Evolutionary conservation across 2,888 invertebrate species (phyloP).

Genomic region (Stenodera caucasica): DNA sequence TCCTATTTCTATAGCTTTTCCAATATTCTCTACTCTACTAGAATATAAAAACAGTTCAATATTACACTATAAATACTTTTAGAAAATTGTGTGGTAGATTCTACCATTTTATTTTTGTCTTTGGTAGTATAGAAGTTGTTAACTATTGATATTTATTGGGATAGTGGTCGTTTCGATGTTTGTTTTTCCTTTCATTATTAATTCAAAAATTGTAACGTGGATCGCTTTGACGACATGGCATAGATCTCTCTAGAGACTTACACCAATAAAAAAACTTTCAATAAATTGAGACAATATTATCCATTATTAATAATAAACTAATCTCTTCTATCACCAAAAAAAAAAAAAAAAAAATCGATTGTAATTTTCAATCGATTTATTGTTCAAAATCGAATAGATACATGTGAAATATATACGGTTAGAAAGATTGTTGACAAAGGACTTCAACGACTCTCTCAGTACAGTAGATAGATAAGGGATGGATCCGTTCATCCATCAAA

Average conservation of each 20-base stretch:
- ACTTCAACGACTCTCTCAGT: conserved; percentile 30
- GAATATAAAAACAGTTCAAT: conserved; percentile 39
- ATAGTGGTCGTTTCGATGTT: background rate
- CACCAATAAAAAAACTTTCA: background rate
- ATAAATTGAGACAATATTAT: background rate
- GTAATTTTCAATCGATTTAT: conserved; percentile 11
- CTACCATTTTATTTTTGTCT: conserved; percentile 17
- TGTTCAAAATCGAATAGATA: conserved; percentile 23
- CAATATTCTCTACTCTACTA: conserved; percentile 37
- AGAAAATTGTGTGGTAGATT: conserved; percentile 29
- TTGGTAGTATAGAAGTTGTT: conserved; percentile 12
- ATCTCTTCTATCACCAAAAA: too few species aligned
- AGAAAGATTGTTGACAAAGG: conserved; percentile 32
- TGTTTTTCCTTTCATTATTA: background rate
- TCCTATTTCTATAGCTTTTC: conserved; percentile 49
- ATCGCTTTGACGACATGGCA: background rate
- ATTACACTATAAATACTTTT: conserved; percentile 44
- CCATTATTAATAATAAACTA: too few species aligned
- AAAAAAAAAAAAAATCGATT: too few species aligned
- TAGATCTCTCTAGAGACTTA: background rate
- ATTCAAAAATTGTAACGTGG: background rate
- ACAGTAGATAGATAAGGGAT: conserved; percentile 34
- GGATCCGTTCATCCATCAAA: conserved; percentile 47
- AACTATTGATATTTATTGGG: conserved; percentile 25
- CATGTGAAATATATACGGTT: conserved; percentile 22